Evolutionary conservation across 2,888 invertebrate species (phyloP).

Genomic region (Sarcophaga carnaria): DNA sequence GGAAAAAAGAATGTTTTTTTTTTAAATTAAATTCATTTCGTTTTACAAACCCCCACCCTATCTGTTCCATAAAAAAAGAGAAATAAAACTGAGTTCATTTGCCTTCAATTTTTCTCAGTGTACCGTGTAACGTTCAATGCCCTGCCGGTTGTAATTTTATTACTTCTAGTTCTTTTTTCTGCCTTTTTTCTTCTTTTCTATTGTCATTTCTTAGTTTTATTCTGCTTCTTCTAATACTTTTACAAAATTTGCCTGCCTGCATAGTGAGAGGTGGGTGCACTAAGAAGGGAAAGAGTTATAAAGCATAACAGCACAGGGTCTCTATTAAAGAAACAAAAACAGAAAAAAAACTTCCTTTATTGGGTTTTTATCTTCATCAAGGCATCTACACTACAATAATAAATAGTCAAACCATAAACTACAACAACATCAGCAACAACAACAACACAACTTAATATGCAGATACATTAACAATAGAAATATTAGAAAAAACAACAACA

Average conservation of each 20-base stretch:
- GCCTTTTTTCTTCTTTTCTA: constrained; percentile 19
- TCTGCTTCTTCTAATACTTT: constrained; percentile 44
- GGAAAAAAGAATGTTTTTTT: background rate
- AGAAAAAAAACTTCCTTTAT: constrained; percentile 66
- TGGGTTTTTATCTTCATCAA: constrained; percentile 66
- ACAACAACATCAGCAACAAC: constrained; percentile 40
- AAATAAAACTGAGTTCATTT: background rate
- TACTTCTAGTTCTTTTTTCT: constrained; percentile 35
- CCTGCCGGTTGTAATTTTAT: constrained; percentile 47
- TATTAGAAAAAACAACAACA: constrained; percentile 55
- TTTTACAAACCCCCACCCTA: no score
- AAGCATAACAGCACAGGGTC: constrained; percentile 38
- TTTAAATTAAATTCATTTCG: no score
- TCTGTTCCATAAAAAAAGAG: background rate
- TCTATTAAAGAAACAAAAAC: constrained; percentile 35
- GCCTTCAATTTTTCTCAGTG: constrained; percentile 39
- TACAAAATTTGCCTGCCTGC: background rate
- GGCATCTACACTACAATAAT: constrained; percentile 59
- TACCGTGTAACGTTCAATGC: constrained; percentile 59
- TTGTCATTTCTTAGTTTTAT: constrained; percentile 49
- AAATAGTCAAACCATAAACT: constrained; percentile 42
- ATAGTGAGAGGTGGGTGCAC: background rate
- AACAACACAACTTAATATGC: constrained; percentile 65
- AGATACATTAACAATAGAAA: constrained; percentile 58
- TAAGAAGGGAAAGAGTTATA: background rate